These are phyloP conservation scores for Halcyon senegalensis DNA, from an alignment of 2,113 vertebrate species.

Conservation along the genomic window DNA sequence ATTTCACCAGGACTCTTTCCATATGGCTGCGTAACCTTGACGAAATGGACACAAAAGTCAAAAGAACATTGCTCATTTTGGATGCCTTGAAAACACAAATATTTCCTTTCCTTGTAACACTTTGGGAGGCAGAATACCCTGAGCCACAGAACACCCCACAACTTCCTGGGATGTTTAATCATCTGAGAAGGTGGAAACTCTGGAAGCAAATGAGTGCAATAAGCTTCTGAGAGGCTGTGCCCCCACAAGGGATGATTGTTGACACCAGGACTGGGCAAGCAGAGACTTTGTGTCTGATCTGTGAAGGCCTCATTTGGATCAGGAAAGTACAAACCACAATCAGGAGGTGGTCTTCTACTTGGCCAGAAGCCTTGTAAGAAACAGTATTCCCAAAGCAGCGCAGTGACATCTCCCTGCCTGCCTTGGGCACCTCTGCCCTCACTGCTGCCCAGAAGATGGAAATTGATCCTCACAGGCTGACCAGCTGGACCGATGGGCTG, in stretches of 20 bases:
- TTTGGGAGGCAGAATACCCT: not conserved
- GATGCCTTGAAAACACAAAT: not conserved
- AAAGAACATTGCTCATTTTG: fast-evolving
- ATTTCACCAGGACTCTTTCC: not conserved
- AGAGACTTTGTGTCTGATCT: not conserved
- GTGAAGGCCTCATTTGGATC: not conserved
- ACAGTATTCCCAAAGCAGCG: not conserved
- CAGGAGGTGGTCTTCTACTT: fast-evolving
- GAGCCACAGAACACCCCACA: no score
- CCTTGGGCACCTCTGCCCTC: fast-evolving
- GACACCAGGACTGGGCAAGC: no score
- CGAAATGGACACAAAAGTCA: not conserved
- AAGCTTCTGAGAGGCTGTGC: not conserved
- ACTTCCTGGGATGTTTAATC: not conserved
- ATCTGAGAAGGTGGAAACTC: not conserved
- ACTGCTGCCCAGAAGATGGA: not conserved
- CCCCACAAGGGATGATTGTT: fast-evolving
- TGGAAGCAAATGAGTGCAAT: not conserved
- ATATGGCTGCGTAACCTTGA: no score
- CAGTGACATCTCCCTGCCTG: fast-evolving
- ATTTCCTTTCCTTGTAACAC: not conserved
- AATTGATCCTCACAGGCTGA: not conserved
- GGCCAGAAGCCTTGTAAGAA: not conserved
- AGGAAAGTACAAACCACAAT: not conserved
- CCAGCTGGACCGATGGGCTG: no score